Evolutionary conservation across 2,888 invertebrate genomes (phyloP).

Genomic region (Netelia fuscicornis): DNA sequence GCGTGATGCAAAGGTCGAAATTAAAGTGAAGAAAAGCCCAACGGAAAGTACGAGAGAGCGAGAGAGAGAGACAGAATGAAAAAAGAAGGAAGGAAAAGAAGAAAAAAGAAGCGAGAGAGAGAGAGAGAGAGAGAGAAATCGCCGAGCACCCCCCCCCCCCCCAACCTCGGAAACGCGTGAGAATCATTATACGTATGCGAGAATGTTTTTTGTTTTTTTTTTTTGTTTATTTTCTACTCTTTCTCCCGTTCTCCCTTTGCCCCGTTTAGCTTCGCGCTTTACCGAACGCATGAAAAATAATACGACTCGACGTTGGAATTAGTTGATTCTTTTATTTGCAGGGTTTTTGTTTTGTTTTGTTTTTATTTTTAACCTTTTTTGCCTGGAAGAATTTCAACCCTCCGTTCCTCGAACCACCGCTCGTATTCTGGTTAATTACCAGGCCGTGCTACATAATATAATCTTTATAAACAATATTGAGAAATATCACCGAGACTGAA

Average conservation of each 20-base stretch:
- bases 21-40: constrained; percentile 42
- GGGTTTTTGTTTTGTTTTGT: background rate
- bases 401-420: background rate
- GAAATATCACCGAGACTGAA: constrained; percentile 49
- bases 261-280: constrained; percentile 24
- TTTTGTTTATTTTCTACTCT: background rate
- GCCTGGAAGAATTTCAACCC: background rate
- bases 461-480: constrained; percentile 59
- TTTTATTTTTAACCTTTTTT: background rate
- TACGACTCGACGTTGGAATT: background rate
- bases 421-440: constrained; percentile 55
- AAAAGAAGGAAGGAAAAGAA: background rate
- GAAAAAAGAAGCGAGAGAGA: no score
- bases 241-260: background rate
- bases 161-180: background rate
- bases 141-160: background rate
- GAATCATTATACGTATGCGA: constrained; percentile 34
- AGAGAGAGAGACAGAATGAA: background rate
- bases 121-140: background rate
- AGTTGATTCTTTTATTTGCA: background rate
- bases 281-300: constrained; percentile 35
- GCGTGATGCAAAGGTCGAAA: constrained; percentile 52
- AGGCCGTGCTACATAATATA: constrained; percentile 30
- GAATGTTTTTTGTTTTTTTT: background rate
- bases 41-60: background rate